A percentile compares a stretch with the other conserved stretches of the same genome.
These are phyloP conservation scores for Leucophora obtusa DNA, from an alignment of 2,888 invertebrate genomes.

Conservation along the genomic window DNA sequence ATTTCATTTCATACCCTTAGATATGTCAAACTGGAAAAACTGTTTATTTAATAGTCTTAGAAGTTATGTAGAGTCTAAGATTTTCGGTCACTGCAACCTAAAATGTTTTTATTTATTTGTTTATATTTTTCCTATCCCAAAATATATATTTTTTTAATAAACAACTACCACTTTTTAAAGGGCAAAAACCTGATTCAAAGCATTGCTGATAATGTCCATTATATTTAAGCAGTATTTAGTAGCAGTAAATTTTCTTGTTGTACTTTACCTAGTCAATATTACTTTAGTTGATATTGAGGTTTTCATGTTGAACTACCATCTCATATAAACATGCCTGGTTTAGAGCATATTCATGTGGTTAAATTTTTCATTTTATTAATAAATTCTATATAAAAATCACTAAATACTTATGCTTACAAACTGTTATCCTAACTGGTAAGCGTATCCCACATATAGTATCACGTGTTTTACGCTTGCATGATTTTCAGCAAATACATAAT, in stretches of 20 bases:
- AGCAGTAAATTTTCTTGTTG: neutral
- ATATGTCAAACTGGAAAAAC: no score
- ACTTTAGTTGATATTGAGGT: neutral
- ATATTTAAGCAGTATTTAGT: neutral
- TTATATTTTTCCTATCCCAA: neutral
- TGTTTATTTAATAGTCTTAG: no score
- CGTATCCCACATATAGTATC: slow-evolving; percentile 28
- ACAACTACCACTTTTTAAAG: neutral
- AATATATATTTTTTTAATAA: neutral
- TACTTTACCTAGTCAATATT: neutral
- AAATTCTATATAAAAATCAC: neutral
- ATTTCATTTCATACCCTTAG: no score
- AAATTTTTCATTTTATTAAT: neutral
- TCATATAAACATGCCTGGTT: neutral
- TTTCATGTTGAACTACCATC: no score
- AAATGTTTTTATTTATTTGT: neutral
- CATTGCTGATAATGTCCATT: neutral
- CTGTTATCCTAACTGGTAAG: neutral
- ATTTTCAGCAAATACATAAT: slow-evolving; percentile 9
- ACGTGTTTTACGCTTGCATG: slow-evolving; percentile 24
- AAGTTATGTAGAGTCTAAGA: no score
- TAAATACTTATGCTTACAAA: neutral
- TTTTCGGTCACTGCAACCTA: no score
- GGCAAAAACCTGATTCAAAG: neutral
- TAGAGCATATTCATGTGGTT: neutral